Base-by-base conservation (phyloP, 1,140 invertebrate species). In the Sarcophaga bullata region DNA sequence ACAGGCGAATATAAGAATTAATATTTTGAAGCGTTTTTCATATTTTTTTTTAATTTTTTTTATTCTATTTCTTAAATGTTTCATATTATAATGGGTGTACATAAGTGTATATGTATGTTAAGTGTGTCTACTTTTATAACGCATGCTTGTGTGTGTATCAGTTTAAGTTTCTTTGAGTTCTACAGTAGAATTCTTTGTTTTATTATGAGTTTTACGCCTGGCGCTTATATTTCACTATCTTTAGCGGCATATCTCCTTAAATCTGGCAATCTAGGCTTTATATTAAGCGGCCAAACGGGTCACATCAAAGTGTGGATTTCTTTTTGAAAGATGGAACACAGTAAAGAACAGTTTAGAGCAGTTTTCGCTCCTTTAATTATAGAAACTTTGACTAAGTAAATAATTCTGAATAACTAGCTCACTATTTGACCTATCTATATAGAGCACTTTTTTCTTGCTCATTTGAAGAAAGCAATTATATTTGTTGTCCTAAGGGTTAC, bases 181-280 rank as follows among this genome's bases (percentile, higher is more conserved):
- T 76, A 76, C 73, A 76, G 73, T 76, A n/a, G 73, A 76, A 46
- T 76, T 76, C 73, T 76, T 76, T 76, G 73, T 76, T 76, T 76
- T 76, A 76, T 76, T 76, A 25, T 25, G 17, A 76, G 13, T 13
- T 49, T 76, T 48, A 73, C 73, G 73, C 73, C 73, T 73, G 73
- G 73, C 73, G 73, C 73, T 76, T 76, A 46, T 48, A 47, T 76
- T 76, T 48, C 48, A 76, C 73, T 76, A 76, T 76, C 73, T 76
- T 47, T n/a, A 48, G 46, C n/a, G 48, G 73, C 73, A 47, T 76
- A 76, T 76, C 73, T 48, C n/a, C 47, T 46, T 46, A 76, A 76
- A 76, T 76, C 73, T 76, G 73, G 73, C 73, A 76, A 76, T 76
- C 73, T 76, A 76, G 73, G 73, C 46, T 76, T 76, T 47, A 76